A percentile compares a stretch with the other conserved stretches of the same genome.
Evolutionary conservation across 1,140 invertebrate genomes (phyloP).

Genomic region (Druon quercuslanigerum): DNA sequence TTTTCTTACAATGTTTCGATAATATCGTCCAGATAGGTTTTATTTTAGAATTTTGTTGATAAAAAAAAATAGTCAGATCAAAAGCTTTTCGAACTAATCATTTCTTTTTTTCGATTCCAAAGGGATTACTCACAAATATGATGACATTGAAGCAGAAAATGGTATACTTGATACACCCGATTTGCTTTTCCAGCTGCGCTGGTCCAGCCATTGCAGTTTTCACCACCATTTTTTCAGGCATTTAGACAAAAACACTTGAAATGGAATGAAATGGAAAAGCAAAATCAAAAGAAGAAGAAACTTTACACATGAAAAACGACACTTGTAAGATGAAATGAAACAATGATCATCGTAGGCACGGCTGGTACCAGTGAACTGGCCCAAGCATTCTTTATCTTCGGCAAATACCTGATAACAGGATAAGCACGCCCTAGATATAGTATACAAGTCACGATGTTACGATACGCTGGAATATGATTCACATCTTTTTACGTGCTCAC

Average conservation of each 20-base stretch:
- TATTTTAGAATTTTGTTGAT: no score
- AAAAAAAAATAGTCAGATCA: no score
- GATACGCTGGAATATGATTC: constrained; percentile 49
- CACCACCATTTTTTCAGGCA: constrained; percentile 51
- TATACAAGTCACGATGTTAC: constrained; percentile 45
- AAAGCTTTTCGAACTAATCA: constrained; percentile 31
- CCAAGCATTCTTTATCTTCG: constrained; percentile 61
- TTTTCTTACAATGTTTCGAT: no score
- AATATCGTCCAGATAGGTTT: no score
- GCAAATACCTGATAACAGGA: constrained; percentile 72
- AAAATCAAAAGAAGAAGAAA: constrained; percentile 31
- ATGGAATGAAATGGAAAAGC: not conserved
- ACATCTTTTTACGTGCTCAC: constrained; percentile 24
- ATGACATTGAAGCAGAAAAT: constrained; percentile 84
- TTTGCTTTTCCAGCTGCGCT: constrained; percentile 79
- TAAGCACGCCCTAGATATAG: constrained; percentile 69
- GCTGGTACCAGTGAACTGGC: constrained; percentile 52
- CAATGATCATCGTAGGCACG: constrained; percentile 36
- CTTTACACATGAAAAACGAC: constrained; percentile 33
- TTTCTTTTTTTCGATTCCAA: constrained; percentile 3
- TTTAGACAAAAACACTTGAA: constrained; percentile 13
- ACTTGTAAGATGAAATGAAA: constrained; percentile 32
- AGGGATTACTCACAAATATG: constrained; percentile 78
- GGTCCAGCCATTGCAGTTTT: constrained; percentile 68
- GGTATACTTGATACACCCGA: constrained; percentile 82